phyloP scores from a whole-genome alignment of 2,888 invertebrate genomes.

The Geotrupes spiniger region DNA sequence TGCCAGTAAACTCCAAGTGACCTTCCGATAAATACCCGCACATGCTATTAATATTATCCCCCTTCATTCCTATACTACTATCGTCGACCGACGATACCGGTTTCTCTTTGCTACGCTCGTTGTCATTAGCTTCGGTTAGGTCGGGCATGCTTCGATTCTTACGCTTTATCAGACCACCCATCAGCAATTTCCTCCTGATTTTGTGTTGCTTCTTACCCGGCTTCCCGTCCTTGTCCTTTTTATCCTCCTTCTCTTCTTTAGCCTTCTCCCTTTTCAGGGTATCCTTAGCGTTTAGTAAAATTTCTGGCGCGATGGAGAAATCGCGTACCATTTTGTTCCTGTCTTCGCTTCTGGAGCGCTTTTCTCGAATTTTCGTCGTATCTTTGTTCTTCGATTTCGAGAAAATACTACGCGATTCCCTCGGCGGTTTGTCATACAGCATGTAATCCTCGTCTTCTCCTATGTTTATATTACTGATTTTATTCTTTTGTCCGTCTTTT shows the following conservation, averaged over 20 bases:
- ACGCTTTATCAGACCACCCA: conserved; percentile 84
- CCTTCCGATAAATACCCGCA: conserved; percentile 87
- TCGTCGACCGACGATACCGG: conserved; percentile 67
- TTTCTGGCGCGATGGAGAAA: conserved; percentile 62
- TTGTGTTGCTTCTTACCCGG: conserved; percentile 87
- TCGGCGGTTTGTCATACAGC: conserved; percentile 63
- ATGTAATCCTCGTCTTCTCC: conserved; percentile 71
- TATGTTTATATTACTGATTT: conserved; percentile 60
- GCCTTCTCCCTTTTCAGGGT: conserved; percentile 55
- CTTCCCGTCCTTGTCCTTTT: conserved; percentile 60
- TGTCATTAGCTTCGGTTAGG: conserved; percentile 74
- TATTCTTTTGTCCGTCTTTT: conserved; percentile 67
- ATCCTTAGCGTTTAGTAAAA: conserved; percentile 44
- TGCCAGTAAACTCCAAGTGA: conserved; percentile 72
- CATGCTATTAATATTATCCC: conserved; percentile 59
- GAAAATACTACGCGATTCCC: conserved; percentile 68
- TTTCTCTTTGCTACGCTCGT: conserved; percentile 42
- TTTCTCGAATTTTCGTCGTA: conserved; percentile 69
- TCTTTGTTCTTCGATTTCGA: conserved; percentile 68
- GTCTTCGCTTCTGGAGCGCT: conserved; percentile 81
- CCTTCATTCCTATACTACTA: conserved; percentile 67
- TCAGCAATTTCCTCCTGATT: conserved; percentile 78
- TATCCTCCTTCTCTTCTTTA: conserved; percentile 60
- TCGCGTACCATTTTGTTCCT: conserved; percentile 75
- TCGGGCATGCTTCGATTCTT: conserved; percentile 93